Evolutionary conservation across 2,888 invertebrate species (phyloP).

Genomic region (Ectemnius lituratus): DNA sequence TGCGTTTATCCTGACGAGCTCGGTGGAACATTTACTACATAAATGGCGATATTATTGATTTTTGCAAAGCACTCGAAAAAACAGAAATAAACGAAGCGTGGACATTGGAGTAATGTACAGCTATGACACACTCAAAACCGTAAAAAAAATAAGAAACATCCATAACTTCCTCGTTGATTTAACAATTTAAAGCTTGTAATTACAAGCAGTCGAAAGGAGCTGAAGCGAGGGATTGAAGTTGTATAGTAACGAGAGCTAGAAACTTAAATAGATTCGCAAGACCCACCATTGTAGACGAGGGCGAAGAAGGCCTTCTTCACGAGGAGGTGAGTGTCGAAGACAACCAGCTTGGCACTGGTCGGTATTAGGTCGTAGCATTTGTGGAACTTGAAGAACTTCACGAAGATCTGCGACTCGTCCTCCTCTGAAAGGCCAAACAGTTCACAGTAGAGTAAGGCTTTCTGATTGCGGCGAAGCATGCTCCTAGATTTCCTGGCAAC

Average conservation of each 20-base stretch:
- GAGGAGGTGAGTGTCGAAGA: slow-evolving; percentile 98
- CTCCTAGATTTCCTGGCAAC: slow-evolving; percentile 6
- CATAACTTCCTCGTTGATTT: too few relatives aligned
- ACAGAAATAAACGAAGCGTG: too few relatives aligned
- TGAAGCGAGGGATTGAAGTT: too few relatives aligned
- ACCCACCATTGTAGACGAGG: slow-evolving; percentile 96
- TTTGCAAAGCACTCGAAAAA: too few relatives aligned
- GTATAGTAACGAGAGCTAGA: background rate
- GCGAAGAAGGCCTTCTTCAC: slow-evolving; percentile 99
- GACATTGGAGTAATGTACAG: too few relatives aligned
- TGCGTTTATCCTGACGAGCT: too few relatives aligned
- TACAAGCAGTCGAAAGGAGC: too few relatives aligned
- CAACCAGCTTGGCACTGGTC: slow-evolving; percentile 98
- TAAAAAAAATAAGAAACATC: too few relatives aligned
- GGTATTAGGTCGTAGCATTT: slow-evolving; percentile 99
- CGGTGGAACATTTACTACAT: too few relatives aligned
- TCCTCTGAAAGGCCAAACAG: slow-evolving; percentile 86
- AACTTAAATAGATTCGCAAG: background rate
- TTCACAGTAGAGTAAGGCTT: slow-evolving; percentile 71
- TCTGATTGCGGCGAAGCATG: slow-evolving; percentile 69
- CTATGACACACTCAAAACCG: too few relatives aligned
- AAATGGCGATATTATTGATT: too few relatives aligned
- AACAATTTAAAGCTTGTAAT: too few relatives aligned
- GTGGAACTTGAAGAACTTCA: slow-evolving; percentile 99
- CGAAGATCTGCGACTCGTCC: slow-evolving; percentile 98